Conservation (phyloP, 1,140 invertebrate species). For the Rhynchophorus ferrugineus region DNA sequence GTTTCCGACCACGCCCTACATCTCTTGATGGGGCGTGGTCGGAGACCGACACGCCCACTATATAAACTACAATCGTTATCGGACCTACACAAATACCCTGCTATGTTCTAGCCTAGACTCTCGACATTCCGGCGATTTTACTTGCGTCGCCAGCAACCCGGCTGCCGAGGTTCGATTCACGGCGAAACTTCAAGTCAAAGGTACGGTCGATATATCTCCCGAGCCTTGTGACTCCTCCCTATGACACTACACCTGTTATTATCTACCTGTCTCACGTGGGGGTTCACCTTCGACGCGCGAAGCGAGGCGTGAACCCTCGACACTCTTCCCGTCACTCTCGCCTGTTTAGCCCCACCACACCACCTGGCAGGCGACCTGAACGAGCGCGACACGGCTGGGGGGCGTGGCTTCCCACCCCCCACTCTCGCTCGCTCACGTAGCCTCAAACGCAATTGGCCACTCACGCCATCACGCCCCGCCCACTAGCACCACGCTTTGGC, state of each 20-base stretch:
- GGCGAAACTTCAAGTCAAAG: slow-evolving; percentile 74
- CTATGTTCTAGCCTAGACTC: slow-evolving; percentile 62
- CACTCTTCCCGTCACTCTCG: neutral
- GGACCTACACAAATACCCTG: slow-evolving; percentile 10
- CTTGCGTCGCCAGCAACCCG: slow-evolving; percentile 71
- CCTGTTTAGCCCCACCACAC: neutral
- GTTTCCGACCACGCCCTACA: no score
- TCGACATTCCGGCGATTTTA: slow-evolving; percentile 71
- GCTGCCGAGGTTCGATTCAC: slow-evolving; percentile 72
- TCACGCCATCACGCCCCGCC: slow-evolving; percentile 25
- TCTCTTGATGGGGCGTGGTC: no score
- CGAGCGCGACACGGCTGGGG: neutral
- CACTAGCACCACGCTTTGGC: slow-evolving; percentile 47
- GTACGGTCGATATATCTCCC: slow-evolving; percentile 42
- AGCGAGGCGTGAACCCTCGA: slow-evolving; percentile 25
- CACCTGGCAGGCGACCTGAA: no score
- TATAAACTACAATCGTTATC: neutral
- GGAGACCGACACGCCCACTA: no score
- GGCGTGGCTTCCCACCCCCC: no score
- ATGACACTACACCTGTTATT: neutral
- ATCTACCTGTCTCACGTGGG: neutral
- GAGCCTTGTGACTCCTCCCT: slow-evolving; percentile 30
- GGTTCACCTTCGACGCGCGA: slow-evolving; percentile 14
- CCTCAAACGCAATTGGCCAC: slow-evolving; percentile 3
- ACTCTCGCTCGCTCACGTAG: neutral